These are phyloP conservation scores for Melanotaenia boesemani DNA, from an alignment of 2,797 vertebrate genomes.

Conservation along the genomic window DNA sequence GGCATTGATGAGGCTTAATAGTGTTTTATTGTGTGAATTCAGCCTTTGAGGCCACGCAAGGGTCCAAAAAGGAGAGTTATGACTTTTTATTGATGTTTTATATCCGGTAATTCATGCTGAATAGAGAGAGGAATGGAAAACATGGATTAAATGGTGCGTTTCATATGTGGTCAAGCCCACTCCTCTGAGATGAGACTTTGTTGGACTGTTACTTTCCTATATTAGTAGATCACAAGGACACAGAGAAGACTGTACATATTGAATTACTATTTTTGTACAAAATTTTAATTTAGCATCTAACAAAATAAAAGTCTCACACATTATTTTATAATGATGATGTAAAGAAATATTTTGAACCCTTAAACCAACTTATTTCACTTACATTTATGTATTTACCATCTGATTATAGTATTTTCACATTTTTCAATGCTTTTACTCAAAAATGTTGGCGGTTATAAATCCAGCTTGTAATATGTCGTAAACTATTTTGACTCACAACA, in stretches of 20 bases:
- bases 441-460: no score
- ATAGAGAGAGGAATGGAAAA: constrained; percentile 60
- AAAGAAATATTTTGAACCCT: neutral
- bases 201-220: constrained; percentile 25
- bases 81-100: constrained; percentile 69
- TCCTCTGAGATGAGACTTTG: constrained; percentile 47
- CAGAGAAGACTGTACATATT: neutral
- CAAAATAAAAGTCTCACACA: neutral
- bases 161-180: constrained; percentile 68
- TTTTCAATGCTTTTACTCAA: neutral
- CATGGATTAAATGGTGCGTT: constrained; percentile 62
- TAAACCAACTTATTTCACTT: neutral
- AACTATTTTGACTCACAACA: no score
- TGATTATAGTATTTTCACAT: neutral
- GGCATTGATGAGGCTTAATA: constrained; percentile 60
- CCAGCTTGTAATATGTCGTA: no score
- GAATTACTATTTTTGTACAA: neutral
- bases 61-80: constrained; percentile 36
- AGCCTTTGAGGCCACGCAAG: constrained; percentile 34
- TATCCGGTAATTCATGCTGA: constrained; percentile 74
- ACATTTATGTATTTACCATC: neutral
- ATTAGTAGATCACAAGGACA: constrained; percentile 18
- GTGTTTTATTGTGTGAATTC: constrained; percentile 64
- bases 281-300: neutral
- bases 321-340: neutral